Percentiles rank a stretch among this genome's conserved stretches.
phyloP scores from a whole-genome alignment of 2,113 vertebrate species.

The Marcusenius ussheri region DNA sequence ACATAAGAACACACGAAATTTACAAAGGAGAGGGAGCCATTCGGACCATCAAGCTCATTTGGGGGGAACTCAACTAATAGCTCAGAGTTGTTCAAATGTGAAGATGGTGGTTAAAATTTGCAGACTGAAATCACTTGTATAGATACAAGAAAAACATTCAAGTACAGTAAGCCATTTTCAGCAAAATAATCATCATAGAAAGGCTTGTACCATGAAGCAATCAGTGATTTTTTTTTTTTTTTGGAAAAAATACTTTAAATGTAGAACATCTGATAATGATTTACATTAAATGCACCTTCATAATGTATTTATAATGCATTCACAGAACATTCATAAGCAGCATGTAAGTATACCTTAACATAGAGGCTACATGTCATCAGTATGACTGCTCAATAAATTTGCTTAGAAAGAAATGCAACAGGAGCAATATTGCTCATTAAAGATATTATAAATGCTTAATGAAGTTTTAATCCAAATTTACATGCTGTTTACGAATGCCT shows the following conservation, averaged over 20 bases:
- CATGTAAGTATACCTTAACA: not conserved
- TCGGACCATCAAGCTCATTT: too few relatives aligned
- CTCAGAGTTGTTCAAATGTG: too few relatives aligned
- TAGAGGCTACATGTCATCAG: not conserved
- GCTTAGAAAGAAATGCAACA: not conserved
- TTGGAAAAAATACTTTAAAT: not conserved
- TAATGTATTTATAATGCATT: too few relatives aligned
- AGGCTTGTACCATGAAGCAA: not conserved
- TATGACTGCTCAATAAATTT: not conserved
- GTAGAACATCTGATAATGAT: too few relatives aligned
- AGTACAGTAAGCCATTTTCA: not conserved
- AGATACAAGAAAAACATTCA: not conserved
- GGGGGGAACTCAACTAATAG: too few relatives aligned
- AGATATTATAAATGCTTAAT: not conserved
- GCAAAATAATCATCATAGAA: not conserved
- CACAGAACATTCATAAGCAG: not conserved
- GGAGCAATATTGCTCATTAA: not conserved
- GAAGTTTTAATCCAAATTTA: not conserved
- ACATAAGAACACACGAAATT: too few relatives aligned
- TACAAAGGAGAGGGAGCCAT: too few relatives aligned
- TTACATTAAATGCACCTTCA: not conserved
- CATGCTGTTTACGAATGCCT: not conserved
- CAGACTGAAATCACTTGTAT: not conserved
- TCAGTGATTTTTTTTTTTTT: not conserved
- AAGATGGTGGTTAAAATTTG: not conserved